Conservation (phyloP, 2,113 vertebrate genomes). For the Dunckerocampus dactyliophorus region DNA sequence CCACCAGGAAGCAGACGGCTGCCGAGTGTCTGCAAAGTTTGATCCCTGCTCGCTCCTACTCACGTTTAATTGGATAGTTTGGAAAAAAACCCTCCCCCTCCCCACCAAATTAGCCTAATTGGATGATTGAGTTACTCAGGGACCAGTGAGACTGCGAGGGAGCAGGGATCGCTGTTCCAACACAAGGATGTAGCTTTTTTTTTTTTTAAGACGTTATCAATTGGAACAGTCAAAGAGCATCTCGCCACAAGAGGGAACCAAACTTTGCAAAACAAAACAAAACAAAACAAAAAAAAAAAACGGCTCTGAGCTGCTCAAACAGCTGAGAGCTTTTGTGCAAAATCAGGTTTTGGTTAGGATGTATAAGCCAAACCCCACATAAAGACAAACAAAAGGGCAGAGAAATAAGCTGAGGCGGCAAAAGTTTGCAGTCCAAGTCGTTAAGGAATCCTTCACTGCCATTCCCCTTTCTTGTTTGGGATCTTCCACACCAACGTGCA, state of each 20-base stretch:
- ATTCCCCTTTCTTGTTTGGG: conserved; percentile 5
- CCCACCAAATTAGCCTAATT: conserved; percentile 28
- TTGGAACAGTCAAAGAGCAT: conserved; percentile 52
- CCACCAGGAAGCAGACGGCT: conserved; percentile 61
- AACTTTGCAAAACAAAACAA: conserved; percentile 4
- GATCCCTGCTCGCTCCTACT: conserved; percentile 45
- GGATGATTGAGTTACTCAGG: conserved; percentile 12
- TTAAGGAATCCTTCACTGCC: conserved; percentile 25
- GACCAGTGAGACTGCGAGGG: conserved; percentile 33
- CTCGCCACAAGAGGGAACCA: conserved; percentile 46
- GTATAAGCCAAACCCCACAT: conserved; percentile 14
- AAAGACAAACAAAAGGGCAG: conserved; percentile 41
- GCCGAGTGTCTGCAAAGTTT: conserved; percentile 59
- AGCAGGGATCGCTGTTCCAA: conserved; percentile 51
- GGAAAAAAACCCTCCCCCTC: conserved; percentile 16
- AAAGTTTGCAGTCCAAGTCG: conserved; percentile 22
- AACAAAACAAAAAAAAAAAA: conserved; percentile 18
- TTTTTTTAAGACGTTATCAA: too few relatives aligned
- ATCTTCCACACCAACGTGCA: conserved; percentile 15
- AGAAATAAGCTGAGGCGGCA: conserved; percentile 31
- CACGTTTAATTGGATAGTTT: conserved; percentile 9
- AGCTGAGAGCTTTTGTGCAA: conserved; percentile 16
- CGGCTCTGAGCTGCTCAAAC: conserved; percentile 1
- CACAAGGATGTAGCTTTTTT: conserved; percentile 31
- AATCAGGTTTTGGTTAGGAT: conserved; percentile 5